Base-by-base conservation (phyloP, 1,140 invertebrate species). In the Drosophila pectinifera region DNA sequence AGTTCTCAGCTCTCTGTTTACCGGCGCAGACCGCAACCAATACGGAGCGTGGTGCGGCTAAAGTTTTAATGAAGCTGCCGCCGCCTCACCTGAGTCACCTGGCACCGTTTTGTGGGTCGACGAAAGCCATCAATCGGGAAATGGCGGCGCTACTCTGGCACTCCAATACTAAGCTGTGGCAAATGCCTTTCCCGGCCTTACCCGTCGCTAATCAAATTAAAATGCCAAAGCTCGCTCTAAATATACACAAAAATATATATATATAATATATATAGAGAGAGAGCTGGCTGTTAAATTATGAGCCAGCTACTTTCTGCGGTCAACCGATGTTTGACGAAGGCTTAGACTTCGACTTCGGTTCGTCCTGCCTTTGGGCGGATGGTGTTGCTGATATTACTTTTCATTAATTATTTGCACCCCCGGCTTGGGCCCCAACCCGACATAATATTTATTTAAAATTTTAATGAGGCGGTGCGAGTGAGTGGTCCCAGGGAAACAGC, bases 391-490 rank as follows among this genome's bases (percentile, higher is more conserved):
- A 70, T 72, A 72, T 72, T 72, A 72, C 68, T 70, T 70, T 57
- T 45, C 68, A 72, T 72, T 72, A 72, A 72, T 72, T 72, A 72
- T 72, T 72, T 72, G 68, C 68, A 72, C 68, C 68, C 68, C 36
- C 45, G 43, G n/a, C 59, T 51, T 41, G 34, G 1, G 31, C 26
- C 55, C 36, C 43, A 61, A 48, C 51, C 42, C 65, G 24, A 13
- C 64, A 70, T 39, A 70, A 72, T 72, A 72, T 70, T 70, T 70
- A 70, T 70, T 72, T 70, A 72, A 72, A 72, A 72, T 72, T 72
- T 72, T 72, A 72, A 72, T 72, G 68, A 72, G 68, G 26, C 68
- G 36, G 42, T 70, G 65, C 53, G 51, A 70, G 65, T 46, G 48
- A 69, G 45, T 55, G 65, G 24, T 67, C 59, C 63, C 63, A 5